Evolutionary conservation across 2,888 invertebrate genomes (phyloP), one percentile per base, ranked within the genome.

Genomic region (Cryptosula pallasiana): DNA sequence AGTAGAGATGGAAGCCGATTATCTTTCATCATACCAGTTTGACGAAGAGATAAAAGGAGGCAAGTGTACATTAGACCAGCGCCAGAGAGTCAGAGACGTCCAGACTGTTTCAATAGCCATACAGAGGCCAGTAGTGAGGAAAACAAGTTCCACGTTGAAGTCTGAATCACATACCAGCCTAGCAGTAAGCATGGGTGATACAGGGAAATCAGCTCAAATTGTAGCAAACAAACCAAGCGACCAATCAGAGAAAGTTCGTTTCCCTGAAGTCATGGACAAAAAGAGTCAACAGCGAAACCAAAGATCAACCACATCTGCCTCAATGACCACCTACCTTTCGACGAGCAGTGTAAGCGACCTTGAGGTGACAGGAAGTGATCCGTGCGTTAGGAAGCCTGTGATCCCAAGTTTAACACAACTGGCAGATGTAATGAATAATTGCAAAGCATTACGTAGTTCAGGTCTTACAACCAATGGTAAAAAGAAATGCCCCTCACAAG

Each of bases 371-470:
- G 20, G 45, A 5, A 45, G 9, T 45, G 45, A 45, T 45, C 45
- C 45, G 5, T 45, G 45, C 20, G 5, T 27, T 34, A 27, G 63
- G 32, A 63, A 63, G 27, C 63, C 29, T 32, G 63, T 63, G 9
- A 63, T 63, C 25, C 63, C 63, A 13, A 63, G 63, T 32, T 32
- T 63, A 32, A 27, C 63, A 25, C 63, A 63, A 9, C 32, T 63
- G 29, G 32, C 63, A 32, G 63, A 63, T 5, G 63, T 63, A 27
- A 63, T 63, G 63, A 20, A 63, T 27, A 63, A 32, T 27, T 63
- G 63, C n/a, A 63, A 63, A n/a, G 63, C 63, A 16, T 34, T 63
- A 2, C 63, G 32, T 5, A 32, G 55, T 5, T 20, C 27, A 16
- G 32, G 9, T 9, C 32, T n/a, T 3, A 63, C 32, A 32, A n/a